Conservation (phyloP, 2,113 vertebrate genomes). For the Amblyopsis rosae region DNA sequence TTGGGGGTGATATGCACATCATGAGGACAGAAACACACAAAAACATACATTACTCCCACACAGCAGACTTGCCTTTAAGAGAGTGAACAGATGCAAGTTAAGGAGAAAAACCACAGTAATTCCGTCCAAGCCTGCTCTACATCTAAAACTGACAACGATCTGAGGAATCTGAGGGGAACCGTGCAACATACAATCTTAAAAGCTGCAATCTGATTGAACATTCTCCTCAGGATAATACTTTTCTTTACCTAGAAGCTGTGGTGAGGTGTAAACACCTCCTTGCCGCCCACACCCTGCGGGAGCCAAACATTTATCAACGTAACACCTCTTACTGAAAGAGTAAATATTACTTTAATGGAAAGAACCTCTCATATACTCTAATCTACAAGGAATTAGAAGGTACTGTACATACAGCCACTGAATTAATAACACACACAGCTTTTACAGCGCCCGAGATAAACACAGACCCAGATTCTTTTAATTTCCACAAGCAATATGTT, state of each 20-base stretch:
- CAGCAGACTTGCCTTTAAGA: constrained; percentile 44
- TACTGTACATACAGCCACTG: background rate
- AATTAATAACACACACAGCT: background rate
- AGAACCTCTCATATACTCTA: background rate
- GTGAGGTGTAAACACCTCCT: constrained; percentile 10
- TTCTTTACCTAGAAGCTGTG: background rate
- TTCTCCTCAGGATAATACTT: background rate
- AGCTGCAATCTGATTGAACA: background rate
- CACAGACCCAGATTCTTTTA: background rate
- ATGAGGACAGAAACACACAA: background rate
- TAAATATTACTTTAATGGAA: constrained; percentile 27
- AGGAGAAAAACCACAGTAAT: too few species aligned
- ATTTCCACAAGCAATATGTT: background rate
- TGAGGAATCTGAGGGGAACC: constrained; percentile 6
- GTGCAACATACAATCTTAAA: constrained; percentile 3
- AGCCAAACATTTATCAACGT: background rate
- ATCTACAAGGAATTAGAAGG: constrained; percentile 6
- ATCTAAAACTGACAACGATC: constrained; percentile 6
- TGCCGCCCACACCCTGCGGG: background rate
- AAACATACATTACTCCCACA: constrained; percentile 45
- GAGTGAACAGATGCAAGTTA: constrained; percentile 35
- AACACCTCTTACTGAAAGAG: constrained; percentile 10
- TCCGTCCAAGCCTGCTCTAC: constrained; percentile 19
- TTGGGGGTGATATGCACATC: background rate
- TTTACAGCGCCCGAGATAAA: background rate